phyloP scores from a whole-genome alignment of 2,113 vertebrate genomes.

The Emydura subglobosa region DNA sequence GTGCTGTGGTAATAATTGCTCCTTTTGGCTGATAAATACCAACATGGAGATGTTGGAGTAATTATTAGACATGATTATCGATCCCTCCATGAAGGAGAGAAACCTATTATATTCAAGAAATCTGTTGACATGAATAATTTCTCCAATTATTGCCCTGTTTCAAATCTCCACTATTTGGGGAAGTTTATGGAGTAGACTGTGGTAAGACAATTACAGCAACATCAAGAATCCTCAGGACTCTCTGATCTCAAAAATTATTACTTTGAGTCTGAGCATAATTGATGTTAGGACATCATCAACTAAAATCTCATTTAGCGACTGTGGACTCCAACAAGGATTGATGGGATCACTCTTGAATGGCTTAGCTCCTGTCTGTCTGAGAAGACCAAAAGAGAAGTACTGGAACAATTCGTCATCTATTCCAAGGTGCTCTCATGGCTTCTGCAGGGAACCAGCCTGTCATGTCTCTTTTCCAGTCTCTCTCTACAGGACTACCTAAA shows the following conservation, averaged over 20 bases:
- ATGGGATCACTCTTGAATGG: neutral
- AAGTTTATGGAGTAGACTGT: neutral
- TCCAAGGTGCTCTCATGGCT: neutral
- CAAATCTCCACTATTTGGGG: neutral
- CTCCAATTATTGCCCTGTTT: neutral
- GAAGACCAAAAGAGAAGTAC: neutral
- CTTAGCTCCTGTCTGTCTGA: neutral
- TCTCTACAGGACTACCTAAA: neutral
- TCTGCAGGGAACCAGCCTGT: neutral
- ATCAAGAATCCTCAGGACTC: neutral
- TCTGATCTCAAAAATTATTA: neutral
- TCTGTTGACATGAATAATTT: constrained; percentile 14
- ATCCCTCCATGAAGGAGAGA: constrained; percentile 18
- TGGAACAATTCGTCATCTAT: neutral
- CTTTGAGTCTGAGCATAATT: neutral
- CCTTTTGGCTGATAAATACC: constrained; percentile 31
- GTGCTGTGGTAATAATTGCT: constrained; percentile 41
- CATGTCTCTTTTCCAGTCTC: neutral
- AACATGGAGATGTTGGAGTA: neutral
- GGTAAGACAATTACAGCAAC: neutral
- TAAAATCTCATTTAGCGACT: neutral
- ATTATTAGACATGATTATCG: constrained; percentile 23
- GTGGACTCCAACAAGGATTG: rapidly evolving
- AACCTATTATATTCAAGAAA: constrained; percentile 8
- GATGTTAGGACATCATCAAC: neutral